Evolutionary conservation across 2,888 invertebrate genomes (phyloP), one percentile per base, ranked within the genome.

Genomic region (Nebria salina): DNA sequence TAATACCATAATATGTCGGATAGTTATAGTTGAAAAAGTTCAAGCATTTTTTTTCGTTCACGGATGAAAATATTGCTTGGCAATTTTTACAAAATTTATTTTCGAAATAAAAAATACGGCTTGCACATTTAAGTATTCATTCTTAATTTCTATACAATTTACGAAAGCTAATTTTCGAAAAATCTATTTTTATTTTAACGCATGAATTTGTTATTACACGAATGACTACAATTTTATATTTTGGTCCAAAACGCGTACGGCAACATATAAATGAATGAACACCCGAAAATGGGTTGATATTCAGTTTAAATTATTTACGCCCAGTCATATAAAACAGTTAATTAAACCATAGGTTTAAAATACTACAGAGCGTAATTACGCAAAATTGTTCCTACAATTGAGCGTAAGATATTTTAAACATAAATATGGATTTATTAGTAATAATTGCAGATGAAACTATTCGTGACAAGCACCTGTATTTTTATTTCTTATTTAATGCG

Each of bases 81-180:
- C 66, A 66, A 66, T 25, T 70, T 11, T 70, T 54, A 54, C 70
- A 70, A 70, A 25, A 68, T 68, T 68, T 68, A 8, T 68, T 68
- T 68, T 68, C 54, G 26, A 77, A 26, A 70, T 72, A 25, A 79
- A 34, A 73, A 74, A 79, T 79, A 75, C 79, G 75, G 80, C 80
- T 80, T 75, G 80, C 75, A 75, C 75, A 80, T 68, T 74, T 34
- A 76, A 75, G 75, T 80, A 75, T 80, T 80, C 80, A 80, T 75
- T 72, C 80, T 80, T 80, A 79, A 75, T 20, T 75, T 70, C 72
- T 80, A 80, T 70, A 80, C 79, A 79, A 70, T 79, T 75, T 75
- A 80, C 74, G 80, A 80, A 80, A 80, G 80, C 80, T 80, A 80
- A 75, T 80, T 54, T 75, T 70, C 75, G 75, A 80, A 80, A 78